Base-by-base conservation (phyloP, 1,140 invertebrate species). In the Luehdorfia chinensis region DNA sequence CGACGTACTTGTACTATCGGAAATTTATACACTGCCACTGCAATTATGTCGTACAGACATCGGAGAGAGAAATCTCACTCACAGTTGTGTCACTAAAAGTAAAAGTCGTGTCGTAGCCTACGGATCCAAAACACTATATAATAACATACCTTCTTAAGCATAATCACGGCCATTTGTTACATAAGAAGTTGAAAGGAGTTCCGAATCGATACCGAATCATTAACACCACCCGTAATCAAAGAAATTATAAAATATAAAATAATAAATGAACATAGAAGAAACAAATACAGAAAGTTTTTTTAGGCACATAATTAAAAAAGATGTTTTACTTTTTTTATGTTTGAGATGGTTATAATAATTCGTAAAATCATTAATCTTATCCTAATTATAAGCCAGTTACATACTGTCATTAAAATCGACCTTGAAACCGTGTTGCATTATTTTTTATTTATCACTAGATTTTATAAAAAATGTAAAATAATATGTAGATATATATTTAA, bases 1-100 rank as follows among this genome's bases (percentile, higher is more conserved):
- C n/a, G n/a, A n/a, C n/a, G n/a, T n/a, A n/a, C n/a, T n/a, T n/a
- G n/a, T n/a, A n/a, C n/a, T n/a, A n/a, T n/a, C n/a, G n/a, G n/a
- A n/a, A n/a, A n/a, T n/a, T n/a, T n/a, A n/a, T n/a, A n/a, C n/a
- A n/a, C n/a, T n/a, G n/a, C n/a, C n/a, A n/a, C n/a, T n/a, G n/a
- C n/a, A n/a, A n/a, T n/a, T n/a, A n/a, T n/a, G n/a, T n/a, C n/a
- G n/a, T n/a, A 3, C 2, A 21, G 19, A 6, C 63, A 62, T 55
- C 49, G 43, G 60, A 67, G 66, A 60, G 73, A 57, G 70, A 76
- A 76, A 74, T 76, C 73, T 63, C 57, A 64, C 50, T 64, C 55
- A 61, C 50, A 43, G 54, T 58, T 50, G 59, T 69, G 66, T 69
- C 60, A 66, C 55, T 61, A 60, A 72, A 74, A 76, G 70, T 74